Percentiles rank a stretch among this genome's conserved stretches.
These are phyloP conservation scores for Metellina segmentata DNA, from an alignment of 2,888 invertebrate species.

Conservation along the genomic window DNA sequence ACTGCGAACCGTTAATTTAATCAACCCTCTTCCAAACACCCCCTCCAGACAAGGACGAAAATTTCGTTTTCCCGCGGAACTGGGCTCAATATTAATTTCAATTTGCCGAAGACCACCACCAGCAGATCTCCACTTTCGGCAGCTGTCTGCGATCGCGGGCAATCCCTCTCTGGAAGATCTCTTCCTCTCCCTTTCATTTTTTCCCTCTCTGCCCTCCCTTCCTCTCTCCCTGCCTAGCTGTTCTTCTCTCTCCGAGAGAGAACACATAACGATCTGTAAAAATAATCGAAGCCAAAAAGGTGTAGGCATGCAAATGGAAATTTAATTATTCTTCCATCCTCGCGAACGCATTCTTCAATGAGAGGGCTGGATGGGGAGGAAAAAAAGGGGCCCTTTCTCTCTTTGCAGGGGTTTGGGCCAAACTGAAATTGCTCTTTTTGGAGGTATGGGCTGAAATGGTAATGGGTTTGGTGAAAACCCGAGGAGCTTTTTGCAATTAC, in stretches of 20 bases:
- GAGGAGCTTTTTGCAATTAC: no score
- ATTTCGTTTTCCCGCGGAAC: slow-evolving; percentile 63
- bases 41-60: slow-evolving; percentile 36
- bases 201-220: slow-evolving; percentile 7
- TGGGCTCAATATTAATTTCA: slow-evolving; percentile 75
- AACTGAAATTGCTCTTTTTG: slow-evolving; percentile 36
- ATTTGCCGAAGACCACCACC: slow-evolving; percentile 55
- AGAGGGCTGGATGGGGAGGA: neutral
- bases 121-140: slow-evolving; percentile 15
- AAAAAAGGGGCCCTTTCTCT: slow-evolving; percentile 16
- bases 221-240: neutral
- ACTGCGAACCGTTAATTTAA: slow-evolving; percentile 71
- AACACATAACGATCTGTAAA: slow-evolving; percentile 69
- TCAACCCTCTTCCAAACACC: slow-evolving; percentile 50
- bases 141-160: slow-evolving; percentile 50
- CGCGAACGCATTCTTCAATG: slow-evolving; percentile 40
- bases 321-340: slow-evolving; percentile 73
- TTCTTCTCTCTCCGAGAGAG: slow-evolving; percentile 8
- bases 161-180: slow-evolving; percentile 31
- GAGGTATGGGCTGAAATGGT: slow-evolving; percentile 19
- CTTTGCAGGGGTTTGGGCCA: slow-evolving; percentile 31
- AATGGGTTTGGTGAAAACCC: neutral
- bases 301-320: slow-evolving; percentile 76
- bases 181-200: slow-evolving; percentile 5
- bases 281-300: slow-evolving; percentile 76